phyloP scores from a whole-genome alignment of 2,797 vertebrate genomes.

The Scomberomorus guttatus region DNA sequence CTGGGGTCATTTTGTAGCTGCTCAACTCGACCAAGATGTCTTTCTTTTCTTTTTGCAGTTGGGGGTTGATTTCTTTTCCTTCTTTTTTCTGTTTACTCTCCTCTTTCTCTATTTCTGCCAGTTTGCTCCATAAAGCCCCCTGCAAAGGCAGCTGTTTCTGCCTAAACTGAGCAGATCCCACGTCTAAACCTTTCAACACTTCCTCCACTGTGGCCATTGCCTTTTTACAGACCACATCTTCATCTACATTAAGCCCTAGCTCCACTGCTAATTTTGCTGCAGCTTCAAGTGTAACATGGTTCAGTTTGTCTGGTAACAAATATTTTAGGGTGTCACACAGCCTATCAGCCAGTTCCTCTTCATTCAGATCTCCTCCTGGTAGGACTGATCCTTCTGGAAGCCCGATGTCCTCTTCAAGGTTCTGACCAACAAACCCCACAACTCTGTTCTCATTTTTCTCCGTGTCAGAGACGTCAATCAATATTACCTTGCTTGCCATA shows the following conservation, averaged over 20 bases:
- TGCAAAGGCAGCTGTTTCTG: conserved; percentile 86
- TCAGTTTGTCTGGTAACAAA: conserved; percentile 67
- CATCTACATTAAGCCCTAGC: conserved; percentile 82
- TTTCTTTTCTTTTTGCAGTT: conserved; percentile 68
- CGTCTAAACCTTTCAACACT: conserved; percentile 75
- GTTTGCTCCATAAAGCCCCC: conserved; percentile 79
- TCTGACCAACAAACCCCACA: conserved; percentile 60
- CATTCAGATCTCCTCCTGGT: conserved; percentile 58
- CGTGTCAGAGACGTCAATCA: conserved; percentile 74
- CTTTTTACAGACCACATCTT: conserved; percentile 82
- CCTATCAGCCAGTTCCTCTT: conserved; percentile 68
- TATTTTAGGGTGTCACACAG: conserved; percentile 65
- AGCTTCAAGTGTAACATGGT: conserved; percentile 79
- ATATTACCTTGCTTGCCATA: conserved; percentile 69
- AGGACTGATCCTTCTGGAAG: conserved; percentile 70
- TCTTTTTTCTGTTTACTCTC: conserved; percentile 74
- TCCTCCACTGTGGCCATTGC: conserved; percentile 75
- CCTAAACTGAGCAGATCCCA: conserved; percentile 73
- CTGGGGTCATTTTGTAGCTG: conserved; percentile 77
- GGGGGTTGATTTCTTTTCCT: conserved; percentile 40
- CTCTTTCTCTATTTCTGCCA: conserved; percentile 82
- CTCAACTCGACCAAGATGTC: conserved; percentile 72
- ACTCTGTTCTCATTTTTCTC: conserved; percentile 51
- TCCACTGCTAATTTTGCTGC: conserved; percentile 76
- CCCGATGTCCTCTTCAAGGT: conserved; percentile 56